Base-by-base conservation (phyloP, 1,140 invertebrate genomes). In the Plectus sambesii region DNA sequence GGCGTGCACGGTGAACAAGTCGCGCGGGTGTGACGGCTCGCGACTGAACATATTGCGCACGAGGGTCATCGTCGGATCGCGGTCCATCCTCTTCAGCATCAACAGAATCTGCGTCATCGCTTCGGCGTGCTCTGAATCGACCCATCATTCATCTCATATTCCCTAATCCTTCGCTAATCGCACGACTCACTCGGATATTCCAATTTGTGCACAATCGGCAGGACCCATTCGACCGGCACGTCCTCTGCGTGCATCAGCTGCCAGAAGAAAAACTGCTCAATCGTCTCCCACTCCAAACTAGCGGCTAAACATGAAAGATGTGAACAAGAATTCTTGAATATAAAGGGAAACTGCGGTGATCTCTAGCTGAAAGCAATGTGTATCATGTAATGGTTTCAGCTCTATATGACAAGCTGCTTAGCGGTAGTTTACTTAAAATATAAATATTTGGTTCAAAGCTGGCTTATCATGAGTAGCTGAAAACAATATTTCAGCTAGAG, bases 211-310 rank as follows among this genome's bases (percentile, higher is more conserved):
- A 45, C 26, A 5, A 27, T 23, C 12, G 38, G 29, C 26, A 45
- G 20, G 15, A 45, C 26, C 49, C 49, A 50, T 19, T 50, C 49
- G 3, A 43, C 23, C 5, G 41, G 41, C 36, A 50, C 49, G 8
- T 39, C 49, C n/a, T 50, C 49, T 22, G 49, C 49, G n/a, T 46
- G 25, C 3, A 45, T 33, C 20, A 50, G 19, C 15, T 50, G 49
- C 49, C 49, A 50, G 19, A 50, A 50, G 6, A 50, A 5, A 36
- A 26, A 45, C 38, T 50, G 40, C 8, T 36, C 17, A 9, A 39
- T 35, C 26, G 40, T 36, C 12, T 42, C 42, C 49, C 49, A 50
- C 9, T 45, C 42, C 2, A 50, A 29, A 2, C 36, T 29, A 12
- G 19, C 40, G 5, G 33, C 22, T 33, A 33, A 17, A 33, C 12